Percentiles rank a stretch among this genome's conserved stretches.
phyloP scores from a whole-genome alignment of 2,888 invertebrate genomes.

The Malthinus seriepunctatus region DNA sequence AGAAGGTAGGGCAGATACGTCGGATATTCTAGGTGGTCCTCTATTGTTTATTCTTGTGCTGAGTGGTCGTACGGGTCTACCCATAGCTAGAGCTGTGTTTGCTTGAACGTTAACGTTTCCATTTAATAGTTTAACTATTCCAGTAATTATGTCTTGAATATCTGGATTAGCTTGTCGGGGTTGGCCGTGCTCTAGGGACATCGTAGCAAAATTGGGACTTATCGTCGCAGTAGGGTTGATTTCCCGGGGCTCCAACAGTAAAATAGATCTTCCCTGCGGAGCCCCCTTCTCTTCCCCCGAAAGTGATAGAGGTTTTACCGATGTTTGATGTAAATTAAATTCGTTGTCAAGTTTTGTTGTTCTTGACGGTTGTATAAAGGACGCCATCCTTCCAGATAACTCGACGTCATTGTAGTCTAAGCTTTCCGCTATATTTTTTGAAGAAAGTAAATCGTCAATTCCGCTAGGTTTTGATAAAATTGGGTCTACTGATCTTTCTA shows the following conservation, averaged over 20 bases:
- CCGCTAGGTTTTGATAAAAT: slow-evolving; percentile 59
- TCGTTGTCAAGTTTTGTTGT: slow-evolving; percentile 54
- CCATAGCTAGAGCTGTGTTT: slow-evolving; percentile 63
- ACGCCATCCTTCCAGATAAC: slow-evolving; percentile 45
- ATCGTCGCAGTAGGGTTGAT: slow-evolving; percentile 55
- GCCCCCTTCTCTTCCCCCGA: slow-evolving; percentile 80
- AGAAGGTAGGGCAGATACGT: slow-evolving; percentile 71
- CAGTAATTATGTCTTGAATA: slow-evolving; percentile 89
- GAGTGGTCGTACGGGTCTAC: slow-evolving; percentile 68
- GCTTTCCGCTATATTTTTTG: slow-evolving; percentile 61
- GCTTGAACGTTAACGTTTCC: slow-evolving; percentile 87
- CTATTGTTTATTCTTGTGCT: slow-evolving; percentile 85
- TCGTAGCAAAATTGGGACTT: slow-evolving; percentile 60
- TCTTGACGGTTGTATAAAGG: slow-evolving; percentile 62
- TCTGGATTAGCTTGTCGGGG: slow-evolving; percentile 70
- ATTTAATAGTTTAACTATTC: slow-evolving; percentile 84
- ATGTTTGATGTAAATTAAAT: slow-evolving; percentile 18
- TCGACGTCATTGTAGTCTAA: slow-evolving; percentile 58
- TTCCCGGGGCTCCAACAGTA: slow-evolving; percentile 67
- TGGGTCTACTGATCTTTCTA: slow-evolving; percentile 58
- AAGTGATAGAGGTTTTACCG: slow-evolving; percentile 50
- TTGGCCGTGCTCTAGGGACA: slow-evolving; percentile 50
- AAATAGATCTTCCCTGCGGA: slow-evolving; percentile 70
- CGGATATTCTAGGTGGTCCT: slow-evolving; percentile 84
- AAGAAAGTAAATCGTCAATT: slow-evolving; percentile 57